Conservation (phyloP, 2,797 vertebrate species). For the Chaenodraco wilsoni region DNA sequence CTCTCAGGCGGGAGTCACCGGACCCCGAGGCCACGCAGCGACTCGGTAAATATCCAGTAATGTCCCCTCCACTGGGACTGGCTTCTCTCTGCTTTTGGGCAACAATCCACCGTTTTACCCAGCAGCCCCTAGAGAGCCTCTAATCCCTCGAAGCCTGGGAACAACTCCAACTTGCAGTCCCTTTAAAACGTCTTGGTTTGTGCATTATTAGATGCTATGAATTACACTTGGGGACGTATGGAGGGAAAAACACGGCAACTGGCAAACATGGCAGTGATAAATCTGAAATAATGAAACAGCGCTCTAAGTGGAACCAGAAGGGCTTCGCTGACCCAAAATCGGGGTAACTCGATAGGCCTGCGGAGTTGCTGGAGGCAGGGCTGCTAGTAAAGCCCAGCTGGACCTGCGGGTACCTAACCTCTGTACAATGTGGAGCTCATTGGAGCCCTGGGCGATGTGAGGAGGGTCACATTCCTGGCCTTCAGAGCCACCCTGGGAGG, state of each 20-base stretch:
- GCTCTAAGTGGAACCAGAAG: slow-evolving; percentile 82
- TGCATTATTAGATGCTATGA: slow-evolving; percentile 75
- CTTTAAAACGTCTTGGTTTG: slow-evolving; percentile 59
- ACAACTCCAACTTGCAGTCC: slow-evolving; percentile 62
- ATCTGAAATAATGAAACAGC: slow-evolving; percentile 84
- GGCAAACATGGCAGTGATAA: slow-evolving; percentile 80
- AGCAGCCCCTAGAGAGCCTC: slow-evolving; percentile 51
- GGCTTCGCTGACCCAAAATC: slow-evolving; percentile 63
- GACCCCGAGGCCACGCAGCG: slow-evolving; percentile 23
- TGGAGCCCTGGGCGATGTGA: slow-evolving; percentile 52
- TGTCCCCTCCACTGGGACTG: slow-evolving; percentile 43
- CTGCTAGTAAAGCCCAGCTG: slow-evolving; percentile 66
- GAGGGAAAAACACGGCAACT: slow-evolving; percentile 69
- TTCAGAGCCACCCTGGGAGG: slow-evolving; percentile 38
- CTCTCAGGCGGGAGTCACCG: slow-evolving; percentile 13
- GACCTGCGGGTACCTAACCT: slow-evolving; percentile 47
- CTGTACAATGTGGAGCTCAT: slow-evolving; percentile 59
- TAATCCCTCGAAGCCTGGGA: slow-evolving; percentile 67
- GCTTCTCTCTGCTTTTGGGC: slow-evolving; percentile 39
- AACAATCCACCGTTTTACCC: slow-evolving; percentile 46
- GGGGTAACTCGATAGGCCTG: slow-evolving; percentile 72
- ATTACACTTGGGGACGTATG: slow-evolving; percentile 60
- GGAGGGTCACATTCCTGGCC: slow-evolving; percentile 59
- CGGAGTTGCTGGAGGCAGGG: slow-evolving; percentile 59
- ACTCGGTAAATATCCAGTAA: slow-evolving; percentile 50